Percentiles rank a stretch among this genome's conserved stretches.
Evolutionary conservation across 2,797 vertebrate species (phyloP).

Genomic region (Sciurus carolinensis): DNA sequence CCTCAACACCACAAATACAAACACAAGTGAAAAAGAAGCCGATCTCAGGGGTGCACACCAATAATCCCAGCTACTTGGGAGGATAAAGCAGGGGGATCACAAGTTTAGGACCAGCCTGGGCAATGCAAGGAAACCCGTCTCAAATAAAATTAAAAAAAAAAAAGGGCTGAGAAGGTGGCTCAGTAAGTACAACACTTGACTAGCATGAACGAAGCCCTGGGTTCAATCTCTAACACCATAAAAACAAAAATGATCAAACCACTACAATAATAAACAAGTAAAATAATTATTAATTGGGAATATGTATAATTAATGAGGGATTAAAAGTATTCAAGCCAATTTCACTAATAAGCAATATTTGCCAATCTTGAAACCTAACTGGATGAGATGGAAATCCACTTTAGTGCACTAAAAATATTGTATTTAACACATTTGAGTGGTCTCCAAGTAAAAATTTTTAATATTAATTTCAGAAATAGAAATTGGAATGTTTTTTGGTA

Average conservation of each 20-base stretch:
- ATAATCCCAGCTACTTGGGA: not conserved
- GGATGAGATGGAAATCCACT: conserved; percentile 4
- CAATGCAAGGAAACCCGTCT: not conserved
- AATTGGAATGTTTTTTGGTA: conserved; percentile 24
- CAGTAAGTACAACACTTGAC: not conserved
- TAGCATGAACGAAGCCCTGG: not conserved
- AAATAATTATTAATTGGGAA: conserved; percentile 33
- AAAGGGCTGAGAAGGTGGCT: not conserved
- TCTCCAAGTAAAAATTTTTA: conserved; percentile 48
- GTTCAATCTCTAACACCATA: not conserved
- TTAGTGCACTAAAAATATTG: not conserved
- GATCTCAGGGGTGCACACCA: too few relatives aligned
- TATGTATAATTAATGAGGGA: conserved; percentile 24
- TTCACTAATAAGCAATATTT: conserved; percentile 65
- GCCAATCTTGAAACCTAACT: conserved; percentile 29
- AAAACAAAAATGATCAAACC: not conserved
- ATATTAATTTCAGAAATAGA: conserved; percentile 42
- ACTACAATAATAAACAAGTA: not conserved
- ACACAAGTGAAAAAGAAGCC: not conserved
- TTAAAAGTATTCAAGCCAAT: conserved; percentile 48
- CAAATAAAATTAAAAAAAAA: not conserved
- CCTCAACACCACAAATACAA: not conserved
- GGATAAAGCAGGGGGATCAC: not conserved
- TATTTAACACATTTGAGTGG: conserved; percentile 36
- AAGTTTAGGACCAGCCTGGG: not conserved